Evolutionary conservation across 2,797 vertebrate genomes (phyloP).

Genomic region (Trematomus bernacchii): DNA sequence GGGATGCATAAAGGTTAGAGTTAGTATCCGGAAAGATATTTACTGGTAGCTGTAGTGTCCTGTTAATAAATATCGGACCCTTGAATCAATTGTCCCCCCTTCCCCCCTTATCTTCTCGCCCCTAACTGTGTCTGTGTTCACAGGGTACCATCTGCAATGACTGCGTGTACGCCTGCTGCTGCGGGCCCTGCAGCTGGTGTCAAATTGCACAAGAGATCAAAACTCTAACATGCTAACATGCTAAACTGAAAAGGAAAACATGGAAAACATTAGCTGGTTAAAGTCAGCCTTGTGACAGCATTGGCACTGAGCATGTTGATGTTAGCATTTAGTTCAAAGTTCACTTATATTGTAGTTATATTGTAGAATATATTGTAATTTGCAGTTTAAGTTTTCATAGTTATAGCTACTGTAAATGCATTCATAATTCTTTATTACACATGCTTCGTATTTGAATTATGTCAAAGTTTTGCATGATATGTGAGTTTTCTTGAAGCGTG

Average conservation of each 20-base stretch:
- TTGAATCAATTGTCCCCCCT: neutral
- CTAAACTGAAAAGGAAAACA: neutral
- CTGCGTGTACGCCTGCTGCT: slow-evolving; percentile 73
- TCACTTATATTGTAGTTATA: neutral
- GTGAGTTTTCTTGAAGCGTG: neutral
- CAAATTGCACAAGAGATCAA: slow-evolving; percentile 82
- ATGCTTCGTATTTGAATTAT: neutral
- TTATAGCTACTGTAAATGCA: neutral
- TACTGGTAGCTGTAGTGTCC: too few species aligned
- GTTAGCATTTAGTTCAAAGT: neutral
- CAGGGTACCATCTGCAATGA: slow-evolving; percentile 80
- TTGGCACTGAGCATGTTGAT: neutral
- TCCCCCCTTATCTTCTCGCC: neutral
- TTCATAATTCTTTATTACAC: neutral
- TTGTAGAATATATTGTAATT: neutral
- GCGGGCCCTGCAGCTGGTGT: slow-evolving; percentile 79
- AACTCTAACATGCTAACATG: neutral
- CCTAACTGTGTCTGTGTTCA: slow-evolving; percentile 2
- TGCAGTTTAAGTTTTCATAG: neutral
- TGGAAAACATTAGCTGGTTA: neutral
- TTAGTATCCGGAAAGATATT: too few species aligned
- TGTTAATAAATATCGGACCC: too few species aligned
- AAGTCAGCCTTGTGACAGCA: neutral
- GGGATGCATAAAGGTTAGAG: too few species aligned
- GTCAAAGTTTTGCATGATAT: neutral